Conservation (phyloP, 2,888 invertebrate genomes). For the Baccha elongata region DNA sequence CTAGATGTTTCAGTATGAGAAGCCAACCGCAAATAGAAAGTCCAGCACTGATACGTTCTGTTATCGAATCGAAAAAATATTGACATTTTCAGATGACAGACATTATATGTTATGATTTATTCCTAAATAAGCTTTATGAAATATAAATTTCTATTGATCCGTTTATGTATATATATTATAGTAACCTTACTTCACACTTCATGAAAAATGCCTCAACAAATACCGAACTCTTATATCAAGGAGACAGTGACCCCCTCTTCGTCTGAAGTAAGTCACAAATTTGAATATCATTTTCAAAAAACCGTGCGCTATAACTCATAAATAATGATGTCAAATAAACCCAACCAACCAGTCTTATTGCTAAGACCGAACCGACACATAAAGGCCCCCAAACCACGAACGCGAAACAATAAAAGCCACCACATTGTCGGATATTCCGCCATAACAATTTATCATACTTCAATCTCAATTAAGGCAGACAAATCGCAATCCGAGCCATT, state of each 20-base stretch:
- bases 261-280: slow-evolving; percentile 56
- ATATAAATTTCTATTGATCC: not conserved
- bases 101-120: too few relatives aligned
- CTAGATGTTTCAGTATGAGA: too few relatives aligned
- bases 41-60: too few relatives aligned
- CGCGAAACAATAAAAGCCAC: slow-evolving; percentile 45
- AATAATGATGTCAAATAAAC: slow-evolving; percentile 61
- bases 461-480: slow-evolving; percentile 72
- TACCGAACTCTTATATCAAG: slow-evolving; percentile 6
- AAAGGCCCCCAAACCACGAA: slow-evolving; percentile 15
- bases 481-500: slow-evolving; percentile 54
- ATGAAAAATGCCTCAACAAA: slow-evolving; percentile 30
- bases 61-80: too few relatives aligned
- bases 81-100: too few relatives aligned
- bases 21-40: too few relatives aligned
- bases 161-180: not conserved
- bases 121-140: not conserved
- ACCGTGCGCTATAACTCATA: slow-evolving; percentile 56
- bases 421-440: slow-evolving; percentile 32
- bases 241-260: slow-evolving; percentile 24
- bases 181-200: slow-evolving; percentile 18
- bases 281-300: slow-evolving; percentile 42
- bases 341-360: slow-evolving; percentile 16
- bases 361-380: slow-evolving; percentile 15
- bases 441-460: slow-evolving; percentile 64